Percentiles rank a stretch among this genome's conserved stretches.
Conservation (phyloP, 1,140 invertebrate genomes). For the Drosophila mojavensis region DNA sequence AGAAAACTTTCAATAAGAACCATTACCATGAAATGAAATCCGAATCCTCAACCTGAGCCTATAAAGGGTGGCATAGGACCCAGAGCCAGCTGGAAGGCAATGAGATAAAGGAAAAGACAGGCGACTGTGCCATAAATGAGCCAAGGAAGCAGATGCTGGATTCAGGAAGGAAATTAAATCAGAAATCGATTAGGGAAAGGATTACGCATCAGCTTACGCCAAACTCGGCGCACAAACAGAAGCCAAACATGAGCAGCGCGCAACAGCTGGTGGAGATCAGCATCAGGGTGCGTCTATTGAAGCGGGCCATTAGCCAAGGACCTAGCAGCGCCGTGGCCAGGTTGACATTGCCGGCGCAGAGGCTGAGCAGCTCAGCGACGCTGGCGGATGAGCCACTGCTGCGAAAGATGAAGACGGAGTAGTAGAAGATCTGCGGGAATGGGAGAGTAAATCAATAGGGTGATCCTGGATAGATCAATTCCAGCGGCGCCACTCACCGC, state of each 20-base stretch:
- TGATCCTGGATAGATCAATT: background rate
- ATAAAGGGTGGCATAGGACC: slow-evolving; percentile 95
- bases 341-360: slow-evolving; percentile 88
- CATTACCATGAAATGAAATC: background rate
- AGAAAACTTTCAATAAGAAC: background rate
- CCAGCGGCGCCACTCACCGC: slow-evolving; percentile 86
- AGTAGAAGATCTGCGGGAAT: slow-evolving; percentile 88
- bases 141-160: slow-evolving; percentile 85
- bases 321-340: slow-evolving; percentile 88
- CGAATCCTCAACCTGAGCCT: slow-evolving; percentile 51
- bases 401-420: slow-evolving; percentile 88
- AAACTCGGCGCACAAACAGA: slow-evolving; percentile 85
- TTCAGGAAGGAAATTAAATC: background rate
- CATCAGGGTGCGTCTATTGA: slow-evolving; percentile 86
- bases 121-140: slow-evolving; percentile 87
- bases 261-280: slow-evolving; percentile 85
- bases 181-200: background rate
- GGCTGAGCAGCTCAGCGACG: slow-evolving; percentile 87
- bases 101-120: slow-evolving; percentile 89
- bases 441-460: background rate
- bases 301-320: slow-evolving; percentile 85
- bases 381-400: slow-evolving; percentile 85
- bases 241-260: slow-evolving; percentile 85
- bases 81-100: slow-evolving; percentile 91
- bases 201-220: slow-evolving; percentile 84